These are phyloP conservation scores for Arvicanthis niloticus DNA, from an alignment of 2,113 vertebrate species.

Conservation along the genomic window DNA sequence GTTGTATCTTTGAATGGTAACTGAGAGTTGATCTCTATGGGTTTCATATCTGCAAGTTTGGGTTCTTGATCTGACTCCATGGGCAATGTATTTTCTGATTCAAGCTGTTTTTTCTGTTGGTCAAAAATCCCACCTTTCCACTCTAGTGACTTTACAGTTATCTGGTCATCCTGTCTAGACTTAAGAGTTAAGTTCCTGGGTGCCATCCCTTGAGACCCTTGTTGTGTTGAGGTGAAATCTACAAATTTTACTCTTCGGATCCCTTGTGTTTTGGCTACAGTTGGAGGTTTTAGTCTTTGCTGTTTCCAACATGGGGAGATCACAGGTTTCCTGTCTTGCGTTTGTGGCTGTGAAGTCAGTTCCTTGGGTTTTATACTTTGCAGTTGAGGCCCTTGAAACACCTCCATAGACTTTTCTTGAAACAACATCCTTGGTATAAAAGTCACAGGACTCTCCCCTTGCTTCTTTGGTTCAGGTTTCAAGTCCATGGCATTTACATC, in stretches of 20 bases:
- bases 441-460: constrained; percentile 5
- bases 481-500: not conserved
- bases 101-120: constrained; percentile 47
- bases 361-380: not conserved
- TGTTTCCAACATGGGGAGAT: not conserved
- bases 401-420: not conserved
- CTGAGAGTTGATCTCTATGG: not conserved
- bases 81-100: constrained; percentile 22
- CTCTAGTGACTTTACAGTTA: constrained; percentile 9
- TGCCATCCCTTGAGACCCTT: not conserved
- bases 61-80: constrained; percentile 49
- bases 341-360: too few relatives aligned
- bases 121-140: constrained; percentile 42
- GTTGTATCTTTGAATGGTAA: constrained; percentile 23
- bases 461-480: constrained; percentile 18
- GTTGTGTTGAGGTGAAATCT: constrained; percentile 39
- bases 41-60: constrained; percentile 37
- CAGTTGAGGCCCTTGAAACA: constrained; percentile 15
- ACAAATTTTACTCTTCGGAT: constrained; percentile 32
- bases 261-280: constrained; percentile 13
- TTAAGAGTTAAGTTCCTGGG: constrained; percentile 47
- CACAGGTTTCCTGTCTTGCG: constrained; percentile 35
- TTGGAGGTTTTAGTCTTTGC: constrained; percentile 33
- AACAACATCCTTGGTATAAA: constrained; percentile 8
- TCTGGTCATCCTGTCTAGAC: constrained; percentile 19